Conservation (phyloP, 1,140 invertebrate genomes). For the Zelostemma sp. region DNA sequence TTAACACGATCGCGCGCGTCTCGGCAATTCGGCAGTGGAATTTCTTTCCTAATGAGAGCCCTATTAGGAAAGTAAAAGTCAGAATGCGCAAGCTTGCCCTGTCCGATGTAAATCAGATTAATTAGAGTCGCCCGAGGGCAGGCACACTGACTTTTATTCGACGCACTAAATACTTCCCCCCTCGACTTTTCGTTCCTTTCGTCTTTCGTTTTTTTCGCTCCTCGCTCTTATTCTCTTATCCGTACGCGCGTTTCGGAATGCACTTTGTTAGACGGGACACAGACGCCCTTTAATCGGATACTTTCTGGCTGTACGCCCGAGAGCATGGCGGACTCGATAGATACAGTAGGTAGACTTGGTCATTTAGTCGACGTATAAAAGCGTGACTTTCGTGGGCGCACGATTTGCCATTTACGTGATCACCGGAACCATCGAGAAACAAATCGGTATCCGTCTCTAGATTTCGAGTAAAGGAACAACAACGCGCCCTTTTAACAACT, state of each 20-base stretch:
- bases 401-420: slow-evolving; percentile 34
- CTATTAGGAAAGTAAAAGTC: slow-evolving; percentile 50
- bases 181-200: slow-evolving; percentile 10
- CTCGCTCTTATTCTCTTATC: not conserved
- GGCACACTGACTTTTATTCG: slow-evolving; percentile 46
- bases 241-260: slow-evolving; percentile 40
- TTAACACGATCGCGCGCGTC: slow-evolving; percentile 48
- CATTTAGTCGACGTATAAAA: slow-evolving; percentile 37
- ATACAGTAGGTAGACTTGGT: slow-evolving; percentile 33
- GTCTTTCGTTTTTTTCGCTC: slow-evolving; percentile 6
- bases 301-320: slow-evolving; percentile 29
- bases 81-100: slow-evolving; percentile 41
- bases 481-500: too few relatives aligned
- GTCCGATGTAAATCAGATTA: slow-evolving; percentile 54
- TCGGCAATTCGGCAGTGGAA: slow-evolving; percentile 51
- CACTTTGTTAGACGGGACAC: slow-evolving; percentile 43
- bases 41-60: slow-evolving; percentile 53
- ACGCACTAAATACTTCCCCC: slow-evolving; percentile 41
- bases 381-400: slow-evolving; percentile 44
- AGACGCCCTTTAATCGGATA: slow-evolving; percentile 43
- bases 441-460: too few relatives aligned
- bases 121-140: slow-evolving; percentile 46
- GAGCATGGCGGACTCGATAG: slow-evolving; percentile 42
- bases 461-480: too few relatives aligned
- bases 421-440: not conserved